phyloP scores from a whole-genome alignment of 2,113 vertebrate genomes.

The Brachyistius frenatus region DNA sequence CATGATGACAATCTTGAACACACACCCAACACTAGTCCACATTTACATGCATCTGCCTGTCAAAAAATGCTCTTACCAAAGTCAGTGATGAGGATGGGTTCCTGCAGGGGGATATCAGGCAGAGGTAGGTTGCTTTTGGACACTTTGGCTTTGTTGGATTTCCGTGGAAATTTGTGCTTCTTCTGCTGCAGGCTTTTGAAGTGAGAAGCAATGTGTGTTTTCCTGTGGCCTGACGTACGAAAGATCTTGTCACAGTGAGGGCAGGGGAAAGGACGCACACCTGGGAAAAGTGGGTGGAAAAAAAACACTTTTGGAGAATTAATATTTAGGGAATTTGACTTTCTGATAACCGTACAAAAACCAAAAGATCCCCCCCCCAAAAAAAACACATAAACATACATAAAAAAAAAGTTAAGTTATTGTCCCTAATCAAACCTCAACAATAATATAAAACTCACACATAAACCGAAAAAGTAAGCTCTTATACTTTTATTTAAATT shows the following conservation, averaged over 20 bases:
- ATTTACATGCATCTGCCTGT: neutral
- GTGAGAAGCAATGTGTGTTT: constrained; percentile 97
- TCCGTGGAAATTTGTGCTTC: constrained; percentile 93
- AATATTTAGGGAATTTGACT: constrained; percentile 22
- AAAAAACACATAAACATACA: too few relatives aligned
- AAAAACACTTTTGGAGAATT: constrained; percentile 34
- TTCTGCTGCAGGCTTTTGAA: constrained; percentile 94
- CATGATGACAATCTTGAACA: constrained; percentile 5
- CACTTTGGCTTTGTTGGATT: constrained; percentile 88
- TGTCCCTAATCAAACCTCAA: constrained; percentile 1
- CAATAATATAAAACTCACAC: constrained; percentile 30
- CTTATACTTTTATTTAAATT: constrained; percentile 15
- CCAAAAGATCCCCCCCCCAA: neutral
- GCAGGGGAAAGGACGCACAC: constrained; percentile 95
- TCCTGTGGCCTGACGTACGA: constrained; percentile 96
- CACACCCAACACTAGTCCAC: neutral
- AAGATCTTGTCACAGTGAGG: constrained; percentile 99
- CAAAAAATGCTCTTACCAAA: constrained; percentile 84
- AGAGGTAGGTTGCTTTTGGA: constrained; percentile 90
- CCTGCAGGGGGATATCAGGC: constrained; percentile 95
- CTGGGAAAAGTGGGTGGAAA: constrained; percentile 74
- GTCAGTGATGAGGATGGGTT: constrained; percentile 99
- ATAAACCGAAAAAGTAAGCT: constrained; percentile 25
- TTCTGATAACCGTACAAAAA: neutral
- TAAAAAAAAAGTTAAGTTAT: too few relatives aligned